Evolutionary conservation across 2,797 vertebrate genomes (phyloP).

Genomic region (Nyctalus aviator): DNA sequence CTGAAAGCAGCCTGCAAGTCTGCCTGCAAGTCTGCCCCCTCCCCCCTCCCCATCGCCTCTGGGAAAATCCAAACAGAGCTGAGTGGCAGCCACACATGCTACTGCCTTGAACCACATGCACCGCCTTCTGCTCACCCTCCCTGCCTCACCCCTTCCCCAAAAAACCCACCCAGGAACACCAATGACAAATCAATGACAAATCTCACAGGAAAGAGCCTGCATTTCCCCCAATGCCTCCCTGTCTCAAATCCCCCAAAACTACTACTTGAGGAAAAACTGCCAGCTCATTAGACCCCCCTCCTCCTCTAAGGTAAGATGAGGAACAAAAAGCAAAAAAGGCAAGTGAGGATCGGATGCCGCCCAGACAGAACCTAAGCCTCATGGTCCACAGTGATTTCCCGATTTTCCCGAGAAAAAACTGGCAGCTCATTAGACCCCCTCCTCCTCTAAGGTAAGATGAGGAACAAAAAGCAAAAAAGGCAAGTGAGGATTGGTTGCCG

Average conservation of each 20-base stretch:
- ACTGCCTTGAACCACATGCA: slow-evolving; percentile 8
- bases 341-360: slow-evolving; percentile 17
- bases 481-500: neutral
- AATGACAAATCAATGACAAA: neutral
- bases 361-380: slow-evolving; percentile 36
- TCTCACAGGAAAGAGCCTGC: neutral
- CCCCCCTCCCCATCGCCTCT: neutral
- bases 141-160: neutral
- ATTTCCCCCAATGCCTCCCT: neutral
- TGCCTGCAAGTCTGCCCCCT: slow-evolving; percentile 10
- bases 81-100: slow-evolving; percentile 18
- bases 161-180: neutral
- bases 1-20: slow-evolving; percentile 6
- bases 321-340: neutral
- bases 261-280: neutral
- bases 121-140: neutral
- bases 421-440: neutral
- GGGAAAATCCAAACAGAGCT: slow-evolving; percentile 35
- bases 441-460: neutral
- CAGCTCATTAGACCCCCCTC: neutral
- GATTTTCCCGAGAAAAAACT: neutral
- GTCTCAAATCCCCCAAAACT: neutral
- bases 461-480: neutral
- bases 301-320: neutral
- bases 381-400: neutral